Conservation (phyloP, 2,888 invertebrate genomes). For the Xestia rhomboidea region DNA sequence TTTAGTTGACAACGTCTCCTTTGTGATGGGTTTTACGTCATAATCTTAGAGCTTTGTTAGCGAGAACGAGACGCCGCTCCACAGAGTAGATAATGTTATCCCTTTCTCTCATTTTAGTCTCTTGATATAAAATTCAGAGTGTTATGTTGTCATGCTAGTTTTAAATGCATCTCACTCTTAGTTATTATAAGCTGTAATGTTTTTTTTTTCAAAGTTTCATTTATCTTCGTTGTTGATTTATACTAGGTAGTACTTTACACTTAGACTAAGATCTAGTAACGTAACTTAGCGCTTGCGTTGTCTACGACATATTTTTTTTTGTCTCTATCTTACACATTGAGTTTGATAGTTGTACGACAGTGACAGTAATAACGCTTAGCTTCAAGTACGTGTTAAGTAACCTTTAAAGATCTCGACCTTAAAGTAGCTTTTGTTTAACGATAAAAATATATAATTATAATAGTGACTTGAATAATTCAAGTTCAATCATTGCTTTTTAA, state of each 20-base stretch:
- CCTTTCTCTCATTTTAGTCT: conserved; percentile 23
- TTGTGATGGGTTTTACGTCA: conserved; percentile 9
- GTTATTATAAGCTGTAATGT: neutral
- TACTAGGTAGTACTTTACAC: neutral
- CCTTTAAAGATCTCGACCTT: neutral
- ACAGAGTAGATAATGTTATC: conserved; percentile 11
- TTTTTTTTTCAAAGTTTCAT: neutral
- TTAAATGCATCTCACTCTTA: neutral
- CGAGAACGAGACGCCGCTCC: conserved; percentile 13
- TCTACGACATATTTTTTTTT: neutral
- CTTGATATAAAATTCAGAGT: conserved; percentile 6
- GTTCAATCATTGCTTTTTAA: neutral
- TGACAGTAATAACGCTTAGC: neutral
- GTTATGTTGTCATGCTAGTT: neutral
- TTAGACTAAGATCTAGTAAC: neutral
- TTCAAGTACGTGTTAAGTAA: neutral
- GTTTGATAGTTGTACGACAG: neutral
- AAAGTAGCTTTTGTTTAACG: neutral
- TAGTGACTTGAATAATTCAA: neutral
- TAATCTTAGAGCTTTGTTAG: conserved; percentile 38
- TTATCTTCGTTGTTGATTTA: neutral
- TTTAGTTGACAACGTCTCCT: conserved; percentile 21
- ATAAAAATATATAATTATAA: too few relatives aligned
- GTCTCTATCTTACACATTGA: neutral
- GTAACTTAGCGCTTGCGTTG: neutral